Base-by-base conservation (phyloP, 2,113 vertebrate species). In the Aepyceros melampus region DNA sequence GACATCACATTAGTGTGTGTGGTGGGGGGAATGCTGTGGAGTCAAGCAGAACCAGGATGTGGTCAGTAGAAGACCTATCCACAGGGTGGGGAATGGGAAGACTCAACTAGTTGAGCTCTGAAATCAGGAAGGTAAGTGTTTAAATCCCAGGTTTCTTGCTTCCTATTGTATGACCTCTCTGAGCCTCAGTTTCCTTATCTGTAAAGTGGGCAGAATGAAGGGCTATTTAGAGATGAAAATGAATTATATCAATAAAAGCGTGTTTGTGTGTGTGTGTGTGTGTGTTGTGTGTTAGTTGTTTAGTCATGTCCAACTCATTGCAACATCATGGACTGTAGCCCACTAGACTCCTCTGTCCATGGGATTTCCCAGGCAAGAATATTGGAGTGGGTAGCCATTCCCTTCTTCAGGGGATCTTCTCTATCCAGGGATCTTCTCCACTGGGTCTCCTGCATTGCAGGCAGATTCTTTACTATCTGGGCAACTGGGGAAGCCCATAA, bases 71-170 rank as follows among this genome's bases (percentile, higher is more conserved):
- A 94, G 31, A 9, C 33, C 4, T 12, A 12, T 47, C 29, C 19
- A 21, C 9, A 3, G 10, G 29, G 2, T 3, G 3, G 31, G 27
- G 25, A 23, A 47, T 3, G 25, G 21, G 21, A 27, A 33, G 11
- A 23, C 27, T 51, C 47, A 81, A 19, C 16, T 51, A 17, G 47
- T 47, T 40, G 47, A 25, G 27, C 9, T 81, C 64, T 53, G 49
- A n/a, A 78, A 49, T 43, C 15, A 14, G 45, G 10, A 56, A 45
- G 55, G 79, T 74, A 13, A 14, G 2, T 17, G 49, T 87, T 55
- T 62, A 89, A 55, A 56, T 58, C 31, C 21, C 4, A 82, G 56
- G 11, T 78, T 76, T 88, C 51, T 56, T 27, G 21, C 5, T 82
- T 21, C 15, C 31, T 29, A 6, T 2, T 74, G 23, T 82, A 17